These are phyloP conservation scores for Epinephelus cyanopodus DNA, from an alignment of 2,113 vertebrate species.

Conservation along the genomic window DNA sequence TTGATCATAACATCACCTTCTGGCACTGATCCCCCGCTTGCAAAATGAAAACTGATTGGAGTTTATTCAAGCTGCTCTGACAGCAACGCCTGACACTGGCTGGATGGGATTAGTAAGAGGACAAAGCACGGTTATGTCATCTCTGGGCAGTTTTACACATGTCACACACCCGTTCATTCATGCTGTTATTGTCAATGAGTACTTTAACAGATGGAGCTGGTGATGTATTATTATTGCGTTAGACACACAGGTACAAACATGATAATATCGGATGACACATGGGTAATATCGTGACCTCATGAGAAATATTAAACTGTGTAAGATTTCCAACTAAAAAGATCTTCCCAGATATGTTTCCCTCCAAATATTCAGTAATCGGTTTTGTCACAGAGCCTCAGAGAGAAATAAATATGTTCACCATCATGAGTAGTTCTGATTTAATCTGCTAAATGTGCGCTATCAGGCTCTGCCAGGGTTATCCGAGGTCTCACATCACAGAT, in stretches of 20 bases:
- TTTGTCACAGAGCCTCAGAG: background rate
- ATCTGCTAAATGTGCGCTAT: background rate
- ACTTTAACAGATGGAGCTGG: constrained; percentile 12
- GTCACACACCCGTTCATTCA: constrained; percentile 55
- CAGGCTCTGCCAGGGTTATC: constrained; percentile 24
- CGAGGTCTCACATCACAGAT: constrained; percentile 73
- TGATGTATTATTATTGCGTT: constrained; percentile 14
- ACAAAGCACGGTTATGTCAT: constrained; percentile 52
- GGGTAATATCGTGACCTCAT: constrained; percentile 6
- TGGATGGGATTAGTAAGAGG: constrained; percentile 57
- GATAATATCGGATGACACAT: background rate
- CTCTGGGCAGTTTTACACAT: constrained; percentile 47
- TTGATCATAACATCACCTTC: constrained; percentile 67
- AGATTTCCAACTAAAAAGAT: background rate
- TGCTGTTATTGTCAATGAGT: background rate
- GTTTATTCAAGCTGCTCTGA: constrained; percentile 49
- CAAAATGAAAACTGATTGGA: constrained; percentile 42
- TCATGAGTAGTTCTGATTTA: background rate
- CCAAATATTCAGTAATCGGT: background rate
- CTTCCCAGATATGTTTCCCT: background rate
- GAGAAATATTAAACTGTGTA: background rate
- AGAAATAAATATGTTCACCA: background rate
- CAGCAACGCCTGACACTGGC: constrained; percentile 26
- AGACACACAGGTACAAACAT: constrained; percentile 58
- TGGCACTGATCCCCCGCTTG: constrained; percentile 47